A percentile compares a stretch with the other conserved stretches of the same genome.
Evolutionary conservation across 1,140 invertebrate species (phyloP).

Genomic region (Tetranychus urticae): DNA sequence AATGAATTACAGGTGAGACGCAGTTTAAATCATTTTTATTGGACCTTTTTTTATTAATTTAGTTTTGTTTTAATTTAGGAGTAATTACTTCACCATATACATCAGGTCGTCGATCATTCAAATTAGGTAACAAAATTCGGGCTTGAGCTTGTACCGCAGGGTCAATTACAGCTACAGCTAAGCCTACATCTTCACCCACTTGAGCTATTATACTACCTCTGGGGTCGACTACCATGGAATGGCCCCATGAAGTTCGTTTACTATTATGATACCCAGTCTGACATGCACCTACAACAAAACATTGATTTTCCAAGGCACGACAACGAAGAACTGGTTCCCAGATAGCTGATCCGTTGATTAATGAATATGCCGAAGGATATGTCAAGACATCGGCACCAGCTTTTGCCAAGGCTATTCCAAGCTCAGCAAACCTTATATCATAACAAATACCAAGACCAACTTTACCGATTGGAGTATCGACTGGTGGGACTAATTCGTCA

Average conservation of each 20-base stretch:
- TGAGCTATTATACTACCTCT: constrained; percentile 72
- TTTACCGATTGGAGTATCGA: constrained; percentile 47
- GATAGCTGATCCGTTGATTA: constrained; percentile 67
- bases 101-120: constrained; percentile 45
- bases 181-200: constrained; percentile 35
- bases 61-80: not conserved
- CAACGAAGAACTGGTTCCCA: constrained; percentile 47
- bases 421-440: constrained; percentile 77
- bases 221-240: constrained; percentile 68
- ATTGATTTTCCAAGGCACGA: constrained; percentile 66
- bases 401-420: constrained; percentile 42
- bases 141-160: constrained; percentile 34
- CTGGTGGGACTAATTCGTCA: constrained; percentile 32
- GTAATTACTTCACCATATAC: constrained; percentile 26
- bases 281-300: constrained; percentile 52
- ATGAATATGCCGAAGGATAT: constrained; percentile 84
- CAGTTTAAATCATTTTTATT: too few species aligned
- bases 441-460: constrained; percentile 67
- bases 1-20: too few species aligned
- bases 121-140: constrained; percentile 58
- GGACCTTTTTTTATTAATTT: too few species aligned
- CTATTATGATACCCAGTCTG: constrained; percentile 69
- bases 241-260: constrained; percentile 72
- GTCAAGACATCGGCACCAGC: constrained; percentile 65
- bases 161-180: constrained; percentile 45